These are phyloP conservation scores for Toxotes jaculatrix DNA, from an alignment of 2,113 vertebrate species.

Conservation along the genomic window DNA sequence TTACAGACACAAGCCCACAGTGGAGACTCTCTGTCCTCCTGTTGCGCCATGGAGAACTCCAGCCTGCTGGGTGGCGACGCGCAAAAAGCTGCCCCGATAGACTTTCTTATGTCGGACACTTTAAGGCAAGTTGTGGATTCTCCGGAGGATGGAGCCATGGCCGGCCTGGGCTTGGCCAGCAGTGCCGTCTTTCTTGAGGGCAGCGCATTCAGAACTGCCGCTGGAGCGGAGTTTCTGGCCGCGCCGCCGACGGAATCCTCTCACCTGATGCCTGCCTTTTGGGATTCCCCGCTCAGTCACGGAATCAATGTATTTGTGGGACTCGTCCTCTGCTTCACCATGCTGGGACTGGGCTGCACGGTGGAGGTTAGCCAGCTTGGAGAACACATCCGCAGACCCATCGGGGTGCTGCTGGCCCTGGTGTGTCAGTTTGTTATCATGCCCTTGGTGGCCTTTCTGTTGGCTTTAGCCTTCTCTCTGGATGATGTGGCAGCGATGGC, in stretches of 20 bases:
- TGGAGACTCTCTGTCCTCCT: constrained; percentile 46
- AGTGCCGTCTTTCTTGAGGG: constrained; percentile 43
- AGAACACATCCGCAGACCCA: constrained; percentile 90
- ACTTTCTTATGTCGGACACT: constrained; percentile 41
- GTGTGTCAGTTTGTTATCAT: constrained; percentile 95
- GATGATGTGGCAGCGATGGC: constrained; percentile 95
- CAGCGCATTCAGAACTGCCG: constrained; percentile 34
- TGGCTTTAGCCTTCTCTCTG: constrained; percentile 92
- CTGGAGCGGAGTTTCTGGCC: constrained; percentile 59
- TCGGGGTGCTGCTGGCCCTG: constrained; percentile 91
- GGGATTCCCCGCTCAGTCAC: constrained; percentile 91
- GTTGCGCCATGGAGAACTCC: constrained; percentile 80
- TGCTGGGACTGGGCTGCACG: constrained; percentile 96
- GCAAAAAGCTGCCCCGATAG: constrained; percentile 15
- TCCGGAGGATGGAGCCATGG: constrained; percentile 16
- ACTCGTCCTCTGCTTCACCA: constrained; percentile 92
- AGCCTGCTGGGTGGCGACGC: constrained; percentile 49
- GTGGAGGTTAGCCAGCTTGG: constrained; percentile 92
- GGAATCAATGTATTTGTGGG: constrained; percentile 93
- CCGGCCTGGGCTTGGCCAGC: constrained; percentile 37
- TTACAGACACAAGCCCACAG: constrained; percentile 24
- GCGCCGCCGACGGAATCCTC: constrained; percentile 54
- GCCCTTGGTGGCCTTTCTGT: constrained; percentile 93
- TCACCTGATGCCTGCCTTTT: constrained; percentile 81
- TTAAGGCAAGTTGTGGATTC: constrained; percentile 30